Evolutionary conservation across 2,888 invertebrate genomes (phyloP), one percentile per base, ranked within the genome.

Genomic region (Tanytarsus gracilentus): DNA sequence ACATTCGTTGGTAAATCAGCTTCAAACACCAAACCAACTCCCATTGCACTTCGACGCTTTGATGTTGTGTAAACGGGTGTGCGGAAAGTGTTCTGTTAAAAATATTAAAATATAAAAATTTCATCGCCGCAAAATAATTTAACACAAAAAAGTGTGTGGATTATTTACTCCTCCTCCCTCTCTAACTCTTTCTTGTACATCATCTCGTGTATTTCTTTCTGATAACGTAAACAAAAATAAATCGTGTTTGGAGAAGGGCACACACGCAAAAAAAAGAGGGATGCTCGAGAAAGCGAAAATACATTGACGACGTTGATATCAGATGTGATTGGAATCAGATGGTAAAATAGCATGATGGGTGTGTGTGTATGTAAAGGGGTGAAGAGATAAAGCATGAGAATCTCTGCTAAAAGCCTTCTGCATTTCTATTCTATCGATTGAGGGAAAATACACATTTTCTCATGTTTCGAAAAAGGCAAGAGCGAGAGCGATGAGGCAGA

Each of bases 61-160:
- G 92, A 91, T 1, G 94, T 95, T 8, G 87, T 91, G 69, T 95
- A 95, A 9, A 95, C 94, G 0, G 95, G 94, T 0, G 92, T 87
- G 36, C 81, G 79, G 60, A 90, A 80, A 0, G 92, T 93, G 69
- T 94, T 91, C 87, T 94, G 78, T 1, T 68, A 64, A 33, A 29
- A 18, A 18, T n/a, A 27, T 9, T 2, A 7, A 36, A 36, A 36
- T 27, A 9, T 8, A 53, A 3, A 8, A 16, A 27, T 25, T 27
- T 44, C 30, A 50, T 9, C n/a, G 51, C 27, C 30, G 29, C n/a
- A n/a, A 30, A 51, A 29, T 39, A 18, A 18, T 30, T 18, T 8
- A 48, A 48, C 4, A 8, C 51, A 51, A 14, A 51, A 51, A 8
- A 8, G 48, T 21, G n/a, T n/a, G n/a, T 9, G 9, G 9, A 7